phyloP scores from a whole-genome alignment of 2,797 vertebrate species.

The Trachops cirrhosus region DNA sequence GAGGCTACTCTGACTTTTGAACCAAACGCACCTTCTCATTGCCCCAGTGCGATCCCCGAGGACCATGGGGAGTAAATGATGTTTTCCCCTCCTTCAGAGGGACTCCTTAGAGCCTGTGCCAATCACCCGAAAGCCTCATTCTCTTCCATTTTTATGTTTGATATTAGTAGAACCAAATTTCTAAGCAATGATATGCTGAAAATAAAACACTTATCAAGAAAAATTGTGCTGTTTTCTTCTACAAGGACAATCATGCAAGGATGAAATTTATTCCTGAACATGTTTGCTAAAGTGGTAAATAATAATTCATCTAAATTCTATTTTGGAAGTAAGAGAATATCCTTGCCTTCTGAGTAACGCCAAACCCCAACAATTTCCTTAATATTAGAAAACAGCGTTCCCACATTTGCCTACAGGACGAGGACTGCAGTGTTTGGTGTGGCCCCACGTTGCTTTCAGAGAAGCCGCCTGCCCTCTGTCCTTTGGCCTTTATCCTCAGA shows the following conservation, averaged over 20 bases:
- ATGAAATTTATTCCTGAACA: neutral
- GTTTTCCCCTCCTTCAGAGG: conserved; percentile 6
- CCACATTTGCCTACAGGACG: neutral
- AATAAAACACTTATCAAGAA: conserved; percentile 46
- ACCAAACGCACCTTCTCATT: conserved; percentile 32
- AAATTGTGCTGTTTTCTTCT: conserved; percentile 51
- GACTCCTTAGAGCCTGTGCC: conserved; percentile 7
- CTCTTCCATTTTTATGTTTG: neutral
- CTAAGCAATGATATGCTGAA: conserved; percentile 49
- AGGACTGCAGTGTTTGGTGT: neutral
- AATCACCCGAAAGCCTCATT: conserved; percentile 29
- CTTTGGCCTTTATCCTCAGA: neutral
- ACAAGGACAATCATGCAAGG: neutral
- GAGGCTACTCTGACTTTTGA: conserved; percentile 67
- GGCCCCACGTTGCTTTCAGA: neutral
- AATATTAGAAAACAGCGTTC: neutral
- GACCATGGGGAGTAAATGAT: neutral
- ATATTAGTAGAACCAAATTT: conserved; percentile 38
- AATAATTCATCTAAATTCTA: neutral
- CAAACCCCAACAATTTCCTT: neutral
- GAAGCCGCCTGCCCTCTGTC: neutral
- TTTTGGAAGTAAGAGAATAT: neutral
- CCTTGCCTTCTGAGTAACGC: neutral
- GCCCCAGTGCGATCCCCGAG: neutral
- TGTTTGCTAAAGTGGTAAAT: neutral